These are phyloP conservation scores for Drosophila orosa DNA, from an alignment of 1,140 invertebrate genomes.

Conservation along the genomic window DNA sequence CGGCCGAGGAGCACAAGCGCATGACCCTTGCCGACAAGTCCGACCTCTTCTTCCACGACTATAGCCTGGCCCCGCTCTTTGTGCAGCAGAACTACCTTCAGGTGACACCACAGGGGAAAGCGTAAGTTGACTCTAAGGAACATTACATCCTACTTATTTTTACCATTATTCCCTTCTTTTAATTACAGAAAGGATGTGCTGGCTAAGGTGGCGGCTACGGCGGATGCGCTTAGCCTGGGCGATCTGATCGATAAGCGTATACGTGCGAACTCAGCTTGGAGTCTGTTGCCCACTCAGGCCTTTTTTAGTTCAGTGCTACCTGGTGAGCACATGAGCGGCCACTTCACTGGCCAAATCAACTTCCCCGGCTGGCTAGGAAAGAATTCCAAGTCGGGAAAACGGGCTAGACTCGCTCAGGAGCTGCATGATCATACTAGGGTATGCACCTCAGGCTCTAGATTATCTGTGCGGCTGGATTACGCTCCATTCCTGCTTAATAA, in stretches of 20 bases:
- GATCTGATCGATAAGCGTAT: constrained; percentile 94
- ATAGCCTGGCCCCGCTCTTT: constrained; percentile 96
- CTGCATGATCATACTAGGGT: constrained; percentile 92
- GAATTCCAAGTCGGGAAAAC: constrained; percentile 94
- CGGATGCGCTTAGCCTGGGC: constrained; percentile 93
- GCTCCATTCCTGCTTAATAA: constrained; percentile 88
- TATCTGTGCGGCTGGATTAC: constrained; percentile 94
- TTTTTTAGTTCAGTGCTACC: constrained; percentile 96
- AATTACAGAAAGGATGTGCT: constrained; percentile 86
- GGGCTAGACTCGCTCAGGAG: constrained; percentile 92
- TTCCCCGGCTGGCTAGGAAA: constrained; percentile 99
- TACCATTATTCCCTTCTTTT: not conserved
- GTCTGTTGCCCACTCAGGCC: constrained; percentile 95
- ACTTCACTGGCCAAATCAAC: constrained; percentile 90
- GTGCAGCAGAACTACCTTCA: constrained; percentile 98
- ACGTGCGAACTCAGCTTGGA: constrained; percentile 92
- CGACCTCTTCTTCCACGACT: constrained; percentile 98
- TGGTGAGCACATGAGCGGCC: constrained; percentile 92
- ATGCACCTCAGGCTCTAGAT: constrained; percentile 91
- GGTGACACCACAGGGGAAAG: constrained; percentile 88
- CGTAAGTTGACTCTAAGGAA: constrained; percentile 84
- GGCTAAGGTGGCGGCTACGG: constrained; percentile 90
- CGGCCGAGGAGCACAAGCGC: constrained; percentile 90
- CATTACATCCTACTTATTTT: not conserved
- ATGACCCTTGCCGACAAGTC: constrained; percentile 95